Evolutionary conservation across 2,113 vertebrate species (phyloP).

Genomic region (Isurus oxyrinchus): DNA sequence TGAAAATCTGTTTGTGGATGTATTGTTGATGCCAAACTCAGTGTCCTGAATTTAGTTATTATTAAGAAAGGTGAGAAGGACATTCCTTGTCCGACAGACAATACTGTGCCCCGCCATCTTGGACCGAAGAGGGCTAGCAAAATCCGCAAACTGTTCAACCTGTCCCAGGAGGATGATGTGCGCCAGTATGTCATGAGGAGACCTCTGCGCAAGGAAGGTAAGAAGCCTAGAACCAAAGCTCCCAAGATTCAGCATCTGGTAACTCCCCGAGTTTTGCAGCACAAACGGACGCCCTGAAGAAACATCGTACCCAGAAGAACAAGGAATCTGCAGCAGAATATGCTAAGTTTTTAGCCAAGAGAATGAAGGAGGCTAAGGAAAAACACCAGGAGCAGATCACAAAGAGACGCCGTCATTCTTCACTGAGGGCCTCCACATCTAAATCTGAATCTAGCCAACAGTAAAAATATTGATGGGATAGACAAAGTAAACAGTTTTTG

Average conservation of each 20-base stretch:
- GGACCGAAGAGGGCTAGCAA: conserved; percentile 93
- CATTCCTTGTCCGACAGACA: conserved; percentile 93
- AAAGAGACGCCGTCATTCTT: too few species aligned
- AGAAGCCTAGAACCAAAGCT: conserved; percentile 93
- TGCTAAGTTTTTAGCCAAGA: too few species aligned
- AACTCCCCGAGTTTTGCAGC: conserved; percentile 88
- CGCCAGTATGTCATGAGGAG: conserved; percentile 94
- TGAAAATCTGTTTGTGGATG: conserved; percentile 95
- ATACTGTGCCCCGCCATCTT: conserved; percentile 87
- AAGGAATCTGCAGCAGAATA: too few species aligned
- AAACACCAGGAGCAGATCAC: too few species aligned
- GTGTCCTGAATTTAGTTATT: conserved; percentile 94
- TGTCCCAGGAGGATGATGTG: conserved; percentile 94
- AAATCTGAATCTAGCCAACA: too few species aligned
- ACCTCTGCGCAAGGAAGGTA: conserved; percentile 91
- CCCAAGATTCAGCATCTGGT: conserved; percentile 97
- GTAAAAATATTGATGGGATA: too few species aligned
- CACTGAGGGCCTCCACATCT: too few species aligned
- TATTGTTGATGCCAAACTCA: conserved; percentile 93
- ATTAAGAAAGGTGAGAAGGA: conserved; percentile 94
- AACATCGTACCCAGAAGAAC: too few species aligned
- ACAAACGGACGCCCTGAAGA: conserved; percentile 69
- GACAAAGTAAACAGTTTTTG: too few species aligned
- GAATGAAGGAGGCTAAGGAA: too few species aligned
- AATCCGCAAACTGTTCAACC: conserved; percentile 96